Evolutionary conservation across 2,888 invertebrate species (phyloP), one percentile per base, ranked within the genome.

Genomic region (Pseudolycoriella hygida): DNA sequence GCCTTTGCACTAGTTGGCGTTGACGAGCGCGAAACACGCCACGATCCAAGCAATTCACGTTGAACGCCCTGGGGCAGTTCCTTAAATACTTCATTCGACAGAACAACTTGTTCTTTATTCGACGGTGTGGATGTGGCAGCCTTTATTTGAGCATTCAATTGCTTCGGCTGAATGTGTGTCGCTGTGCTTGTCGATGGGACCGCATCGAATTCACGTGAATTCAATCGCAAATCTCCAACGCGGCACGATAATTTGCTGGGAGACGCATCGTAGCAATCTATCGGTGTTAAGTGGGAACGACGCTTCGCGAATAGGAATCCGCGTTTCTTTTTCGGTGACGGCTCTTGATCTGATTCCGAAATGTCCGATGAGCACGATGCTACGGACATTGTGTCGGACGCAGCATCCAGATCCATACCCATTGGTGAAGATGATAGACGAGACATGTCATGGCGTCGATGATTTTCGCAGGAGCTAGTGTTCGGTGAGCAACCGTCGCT

Each of bases 31-130:
- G 25, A 6, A 25, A 25, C n/a, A 43, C 60, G 56, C 74, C 79
- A 80, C 56, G 77, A 74, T n/a, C 69, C 68, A 57, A 79, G 74
- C 17, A 84, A 64, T 60, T 84, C 84, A 53, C 77, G 73, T 59
- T 82, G 80, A 60, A 84, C 69, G 43, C 81, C 78, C 20, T 70
- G 62, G 1, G 84, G 83, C 51, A 85, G 64, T 51, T 80, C 76
- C 52, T 71, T 74, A 56, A 84, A 81, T 42, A 81, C 78, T 53
- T 72, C 70, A 45, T 73, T 70, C 15, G 52, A 54, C 14, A 54
- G 53, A 5, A 50, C 53, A 37, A 52, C 47, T n/a, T 43, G 67
- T 68, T 20, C 30, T 15, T 30, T 32, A 8, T 15, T 43, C 3
- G 43, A 40, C 40, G 10, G 40, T 25, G 20, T 47, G 41, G 11